phyloP scores from a whole-genome alignment of 2,797 vertebrate genomes.

The Sparidentex hasta region DNA sequence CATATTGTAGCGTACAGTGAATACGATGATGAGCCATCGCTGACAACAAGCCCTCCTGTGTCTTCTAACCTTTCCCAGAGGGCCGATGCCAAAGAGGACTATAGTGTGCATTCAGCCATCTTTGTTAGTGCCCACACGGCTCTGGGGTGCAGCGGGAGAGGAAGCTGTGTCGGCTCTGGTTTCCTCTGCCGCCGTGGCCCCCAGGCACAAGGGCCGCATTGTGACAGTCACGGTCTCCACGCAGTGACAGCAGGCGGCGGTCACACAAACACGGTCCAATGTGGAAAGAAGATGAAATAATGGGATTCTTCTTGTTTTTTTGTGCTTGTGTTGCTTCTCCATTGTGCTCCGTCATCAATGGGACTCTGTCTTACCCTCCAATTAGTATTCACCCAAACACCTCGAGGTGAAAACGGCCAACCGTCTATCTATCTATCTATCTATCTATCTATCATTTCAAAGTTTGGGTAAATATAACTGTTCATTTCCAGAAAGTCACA shows the following conservation, averaged over 20 bases:
- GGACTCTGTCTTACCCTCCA: slow-evolving; percentile 76
- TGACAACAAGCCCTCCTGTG: slow-evolving; percentile 65
- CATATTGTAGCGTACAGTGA: slow-evolving; percentile 23
- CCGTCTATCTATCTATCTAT: slow-evolving; percentile 46
- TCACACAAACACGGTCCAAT: slow-evolving; percentile 76
- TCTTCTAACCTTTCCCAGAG: slow-evolving; percentile 57
- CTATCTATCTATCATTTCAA: slow-evolving; percentile 24
- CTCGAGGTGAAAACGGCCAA: slow-evolving; percentile 70
- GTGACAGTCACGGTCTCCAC: slow-evolving; percentile 60
- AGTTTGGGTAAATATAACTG: too few species aligned
- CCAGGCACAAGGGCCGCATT: slow-evolving; percentile 79
- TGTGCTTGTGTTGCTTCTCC: slow-evolving; percentile 74
- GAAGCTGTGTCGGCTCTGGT: slow-evolving; percentile 64
- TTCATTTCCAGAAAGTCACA: too few species aligned
- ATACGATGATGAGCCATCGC: slow-evolving; percentile 30
- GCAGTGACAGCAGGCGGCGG: slow-evolving; percentile 75
- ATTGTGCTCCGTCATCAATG: slow-evolving; percentile 86
- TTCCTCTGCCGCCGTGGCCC: slow-evolving; percentile 54
- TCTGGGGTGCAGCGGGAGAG: slow-evolving; percentile 57
- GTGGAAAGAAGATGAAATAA: slow-evolving; percentile 80
- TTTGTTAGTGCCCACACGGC: slow-evolving; percentile 53
- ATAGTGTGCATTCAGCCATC: slow-evolving; percentile 65
- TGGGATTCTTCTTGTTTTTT: slow-evolving; percentile 79
- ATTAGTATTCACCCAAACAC: slow-evolving; percentile 84
- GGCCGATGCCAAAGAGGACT: slow-evolving; percentile 52